phyloP scores from a whole-genome alignment of 2,888 invertebrate species.

The Ichneumon xanthorius region DNA sequence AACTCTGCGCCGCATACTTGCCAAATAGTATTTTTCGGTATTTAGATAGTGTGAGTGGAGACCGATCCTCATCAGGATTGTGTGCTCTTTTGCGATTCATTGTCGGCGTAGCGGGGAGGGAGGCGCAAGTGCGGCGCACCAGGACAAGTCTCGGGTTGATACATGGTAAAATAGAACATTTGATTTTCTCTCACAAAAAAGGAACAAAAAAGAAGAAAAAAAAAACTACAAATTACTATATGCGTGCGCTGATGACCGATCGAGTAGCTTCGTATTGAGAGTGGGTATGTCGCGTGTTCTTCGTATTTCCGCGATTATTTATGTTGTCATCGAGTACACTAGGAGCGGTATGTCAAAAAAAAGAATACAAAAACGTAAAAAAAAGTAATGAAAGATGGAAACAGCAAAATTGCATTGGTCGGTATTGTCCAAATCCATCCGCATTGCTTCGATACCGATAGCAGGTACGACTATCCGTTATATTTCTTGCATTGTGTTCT shows the following conservation, averaged over 20 bases:
- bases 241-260: neutral
- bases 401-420: neutral
- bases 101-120: neutral
- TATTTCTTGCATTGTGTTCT: slow-evolving; percentile 13
- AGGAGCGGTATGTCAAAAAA: slow-evolving; percentile 7
- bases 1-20: slow-evolving; percentile 37
- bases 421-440: slow-evolving; percentile 2
- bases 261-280: slow-evolving; percentile 1
- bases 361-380: slow-evolving; percentile 2
- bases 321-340: neutral
- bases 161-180: slow-evolving; percentile 1
- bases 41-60: slow-evolving; percentile 24
- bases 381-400: neutral
- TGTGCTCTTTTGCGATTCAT: neutral
- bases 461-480: neutral
- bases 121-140: neutral
- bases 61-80: neutral
- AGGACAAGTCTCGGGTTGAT: neutral
- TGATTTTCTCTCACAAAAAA: slow-evolving; percentile 35
- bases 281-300: neutral
- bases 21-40: slow-evolving; percentile 39
- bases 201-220: neutral
- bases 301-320: slow-evolving; percentile 31
- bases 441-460: neutral
- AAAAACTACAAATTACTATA: neutral